Base-by-base conservation (phyloP, 2,797 vertebrate genomes). In the Lagorchestes hirsutus region DNA sequence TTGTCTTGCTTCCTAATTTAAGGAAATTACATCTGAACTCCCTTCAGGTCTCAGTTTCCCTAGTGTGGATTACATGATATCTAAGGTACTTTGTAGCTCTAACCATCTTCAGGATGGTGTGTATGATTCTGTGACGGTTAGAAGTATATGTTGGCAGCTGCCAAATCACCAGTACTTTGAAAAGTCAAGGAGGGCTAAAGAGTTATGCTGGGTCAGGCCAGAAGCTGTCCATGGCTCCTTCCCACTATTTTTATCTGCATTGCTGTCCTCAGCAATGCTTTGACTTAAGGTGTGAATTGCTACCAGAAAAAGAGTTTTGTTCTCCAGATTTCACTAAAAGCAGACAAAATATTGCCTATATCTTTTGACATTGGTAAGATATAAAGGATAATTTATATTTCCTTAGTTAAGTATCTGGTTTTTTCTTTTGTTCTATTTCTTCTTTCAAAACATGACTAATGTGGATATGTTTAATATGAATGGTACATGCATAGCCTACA, bases 301-400 rank as follows among this genome's bases (percentile, higher is more conserved):
- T 93, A 97, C 92, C 93, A 94, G 62, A 92, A 56, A 58, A n/a
- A 56, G 31, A 13, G 92, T 97, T 96, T 56, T 82, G 54, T 92
- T 95, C 95, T 94, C 59, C 50, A 67, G 74, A 54, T 52, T 91
- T 94, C n/a, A 87, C 8, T 55, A 90, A 93, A 54, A 95, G 29
- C 67, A 90, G n/a, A 93, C 92, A 87, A 57, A 95, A 93, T 52
- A 74, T 90, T 55, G 93, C 27, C 82, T 90, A 92, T 31, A 52
- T 91, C 54, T 92, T 96, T 94, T 92, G 92, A 92, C 92, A 93
- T 34, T n/a, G 54, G 74, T 74, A 96, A 95, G 59, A 96, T 96
- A 46, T 55, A 57, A 93, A 90, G 91, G 82, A 95, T 93, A 92
- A 97, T 96, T 96, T 96, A 90, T 62, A 96, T 97, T 96, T 95